Evolutionary conservation across 1,140 invertebrate species (phyloP).

Genomic region (Lordiphosa stackelbergi): DNA sequence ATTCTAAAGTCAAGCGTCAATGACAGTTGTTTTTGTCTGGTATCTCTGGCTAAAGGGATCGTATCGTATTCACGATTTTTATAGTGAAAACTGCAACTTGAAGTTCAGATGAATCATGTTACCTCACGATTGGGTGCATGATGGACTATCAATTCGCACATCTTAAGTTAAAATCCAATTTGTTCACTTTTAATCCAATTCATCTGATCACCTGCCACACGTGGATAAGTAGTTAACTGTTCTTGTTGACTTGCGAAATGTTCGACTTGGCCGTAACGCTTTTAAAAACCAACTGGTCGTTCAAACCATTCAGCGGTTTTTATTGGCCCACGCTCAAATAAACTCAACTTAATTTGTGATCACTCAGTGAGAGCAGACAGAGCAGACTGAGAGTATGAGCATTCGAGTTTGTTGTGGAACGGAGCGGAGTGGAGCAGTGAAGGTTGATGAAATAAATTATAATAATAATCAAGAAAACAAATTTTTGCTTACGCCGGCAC

Average conservation of each 20-base stretch:
- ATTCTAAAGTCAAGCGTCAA: slow-evolving; percentile 53
- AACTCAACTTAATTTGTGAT: slow-evolving; percentile 28
- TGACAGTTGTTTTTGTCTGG: slow-evolving; percentile 35
- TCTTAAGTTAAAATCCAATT: slow-evolving; percentile 40
- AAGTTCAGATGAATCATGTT: slow-evolving; percentile 47
- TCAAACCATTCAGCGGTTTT: slow-evolving; percentile 42
- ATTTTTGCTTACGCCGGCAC: no score
- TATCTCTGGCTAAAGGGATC: slow-evolving; percentile 9
- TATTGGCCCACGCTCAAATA: slow-evolving; percentile 53
- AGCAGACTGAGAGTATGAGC: background rate
- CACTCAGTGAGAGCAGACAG: background rate
- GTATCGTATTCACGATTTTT: slow-evolving; percentile 11
- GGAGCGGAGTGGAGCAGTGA: slow-evolving; percentile 4
- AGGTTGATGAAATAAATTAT: slow-evolving; percentile 10
- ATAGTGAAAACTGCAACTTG: slow-evolving; percentile 21
- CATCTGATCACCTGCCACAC: slow-evolving; percentile 8
- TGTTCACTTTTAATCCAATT: background rate
- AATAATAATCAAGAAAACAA: slow-evolving; percentile 29
- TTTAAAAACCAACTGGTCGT: slow-evolving; percentile 50
- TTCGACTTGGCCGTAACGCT: slow-evolving; percentile 40
- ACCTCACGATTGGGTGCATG: slow-evolving; percentile 68
- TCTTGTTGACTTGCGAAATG: background rate
- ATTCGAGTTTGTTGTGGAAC: slow-evolving; percentile 40
- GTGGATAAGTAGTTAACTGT: slow-evolving; percentile 10
- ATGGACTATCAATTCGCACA: slow-evolving; percentile 73